These are phyloP conservation scores for Mionectes olivaceus DNA, from an alignment of 2,797 vertebrate species.

Conservation along the genomic window DNA sequence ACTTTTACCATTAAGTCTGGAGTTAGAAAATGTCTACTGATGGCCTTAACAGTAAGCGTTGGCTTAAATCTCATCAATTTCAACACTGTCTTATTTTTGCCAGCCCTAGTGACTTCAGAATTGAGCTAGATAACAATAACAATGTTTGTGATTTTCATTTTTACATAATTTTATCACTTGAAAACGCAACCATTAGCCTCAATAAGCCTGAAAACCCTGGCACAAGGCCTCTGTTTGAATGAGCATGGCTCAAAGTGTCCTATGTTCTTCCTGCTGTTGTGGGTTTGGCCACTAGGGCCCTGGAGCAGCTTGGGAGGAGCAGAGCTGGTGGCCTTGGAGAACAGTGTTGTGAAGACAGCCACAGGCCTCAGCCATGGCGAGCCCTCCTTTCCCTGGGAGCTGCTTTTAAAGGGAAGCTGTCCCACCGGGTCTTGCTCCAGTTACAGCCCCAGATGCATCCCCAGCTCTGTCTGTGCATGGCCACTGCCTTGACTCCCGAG, in stretches of 20 bases:
- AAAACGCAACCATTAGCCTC: background rate
- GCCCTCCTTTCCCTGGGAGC: background rate
- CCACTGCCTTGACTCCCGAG: accelerated
- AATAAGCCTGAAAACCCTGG: background rate
- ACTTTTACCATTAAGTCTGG: background rate
- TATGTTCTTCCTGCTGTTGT: accelerated
- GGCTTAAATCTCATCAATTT: background rate
- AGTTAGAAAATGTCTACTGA: background rate
- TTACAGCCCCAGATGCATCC: background rate
- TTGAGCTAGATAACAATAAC: background rate
- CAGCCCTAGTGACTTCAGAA: background rate
- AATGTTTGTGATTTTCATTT: background rate
- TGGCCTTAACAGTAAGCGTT: background rate
- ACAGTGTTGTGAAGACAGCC: accelerated
- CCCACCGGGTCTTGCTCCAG: accelerated
- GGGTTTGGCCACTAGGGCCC: background rate
- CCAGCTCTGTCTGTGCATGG: background rate
- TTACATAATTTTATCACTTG: background rate
- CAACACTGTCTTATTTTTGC: background rate
- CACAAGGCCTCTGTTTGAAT: background rate
- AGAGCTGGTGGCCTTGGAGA: background rate
- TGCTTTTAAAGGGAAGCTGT: accelerated
- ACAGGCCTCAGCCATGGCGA: background rate
- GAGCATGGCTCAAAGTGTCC: accelerated
- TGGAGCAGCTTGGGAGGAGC: background rate